phyloP scores from a whole-genome alignment of 1,140 invertebrate species.

The Ips nitidus region DNA sequence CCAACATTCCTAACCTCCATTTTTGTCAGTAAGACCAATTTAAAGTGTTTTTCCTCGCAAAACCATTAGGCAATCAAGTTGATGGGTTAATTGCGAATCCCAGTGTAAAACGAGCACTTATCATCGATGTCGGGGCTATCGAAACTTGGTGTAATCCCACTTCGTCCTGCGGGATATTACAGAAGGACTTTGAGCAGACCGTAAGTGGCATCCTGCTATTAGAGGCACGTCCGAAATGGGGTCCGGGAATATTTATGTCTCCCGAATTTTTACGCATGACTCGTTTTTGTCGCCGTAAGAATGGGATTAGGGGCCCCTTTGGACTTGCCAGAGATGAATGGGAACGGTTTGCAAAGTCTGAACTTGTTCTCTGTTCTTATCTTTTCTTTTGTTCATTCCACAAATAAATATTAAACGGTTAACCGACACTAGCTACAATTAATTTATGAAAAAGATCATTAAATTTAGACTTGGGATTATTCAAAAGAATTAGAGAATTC shows the following conservation, averaged over 20 bases:
- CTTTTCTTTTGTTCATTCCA: neutral
- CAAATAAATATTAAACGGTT: neutral
- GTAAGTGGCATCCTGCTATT: constrained; percentile 31
- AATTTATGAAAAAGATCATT: too few relatives aligned
- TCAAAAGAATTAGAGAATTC: too few relatives aligned
- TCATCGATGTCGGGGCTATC: constrained; percentile 17
- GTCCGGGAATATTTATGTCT: constrained; percentile 31
- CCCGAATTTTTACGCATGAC: constrained; percentile 28
- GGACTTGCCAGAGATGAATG: constrained; percentile 9
- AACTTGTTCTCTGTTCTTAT: neutral
- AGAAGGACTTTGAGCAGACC: constrained; percentile 14
- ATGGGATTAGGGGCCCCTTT: constrained; percentile 25
- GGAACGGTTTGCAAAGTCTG: constrained; percentile 7
- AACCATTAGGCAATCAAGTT: too few relatives aligned
- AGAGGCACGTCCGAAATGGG: constrained; percentile 28
- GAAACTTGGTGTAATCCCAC: constrained; percentile 22
- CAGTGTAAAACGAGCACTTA: constrained; percentile 16
- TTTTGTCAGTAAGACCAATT: too few relatives aligned
- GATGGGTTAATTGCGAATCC: neutral
- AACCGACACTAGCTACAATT: too few relatives aligned
- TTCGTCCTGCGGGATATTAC: constrained; percentile 23
- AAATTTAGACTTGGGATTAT: too few relatives aligned
- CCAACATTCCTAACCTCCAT: too few relatives aligned
- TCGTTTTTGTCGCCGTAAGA: constrained; percentile 25
- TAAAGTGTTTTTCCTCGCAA: too few relatives aligned